Base-by-base conservation (phyloP, 2,797 vertebrate species). In the Adelosebastes latens region DNA sequence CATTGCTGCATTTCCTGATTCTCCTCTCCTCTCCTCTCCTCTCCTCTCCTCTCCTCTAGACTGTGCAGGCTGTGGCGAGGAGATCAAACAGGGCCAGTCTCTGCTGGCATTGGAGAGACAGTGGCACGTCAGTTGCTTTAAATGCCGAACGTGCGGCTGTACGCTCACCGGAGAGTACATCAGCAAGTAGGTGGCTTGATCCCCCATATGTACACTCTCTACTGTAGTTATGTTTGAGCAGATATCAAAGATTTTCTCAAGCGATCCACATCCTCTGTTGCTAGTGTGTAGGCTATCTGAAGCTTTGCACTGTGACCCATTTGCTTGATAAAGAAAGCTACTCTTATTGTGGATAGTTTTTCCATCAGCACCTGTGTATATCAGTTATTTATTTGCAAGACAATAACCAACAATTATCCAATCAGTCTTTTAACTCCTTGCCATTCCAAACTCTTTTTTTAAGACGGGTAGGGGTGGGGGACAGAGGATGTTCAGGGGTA, bases 101-200 rank as follows among this genome's bases (percentile, higher is more conserved):
- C 97, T 99, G 70, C 92, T 99, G 94, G 98, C 98, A 0, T 93
- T 99, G 94, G 97, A 99, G 94, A 97, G 97, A 86, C 98, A 99
- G 93, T 99, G 98, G 98, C 98, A 99, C 0, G 96, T 99, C 95
- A 98, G 96, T 94, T 99, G 98, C 90, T 99, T 99, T 93, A 98
- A 98, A 93, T 99, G 98, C 91, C 96, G 96, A 84, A 97, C 97
- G 0, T 99, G 98, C 2, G 96, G 97, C 49, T 93, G 96, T 70
- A 91, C 97, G 69, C 97, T 99, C 83, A 99, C 98, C 0, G 98
- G 97, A 76, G 98, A 99, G 87, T 99, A 99, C 95, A 99, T 99
- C 95, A 98, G 97, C 98, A 99, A 98, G 98, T 99, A 94, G 83
- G 98, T 96, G 78, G 52, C 53, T 69, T 42, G 2, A 73, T 66